Base-by-base conservation (phyloP, 2,113 vertebrate species). In the Nanger granti region DNA sequence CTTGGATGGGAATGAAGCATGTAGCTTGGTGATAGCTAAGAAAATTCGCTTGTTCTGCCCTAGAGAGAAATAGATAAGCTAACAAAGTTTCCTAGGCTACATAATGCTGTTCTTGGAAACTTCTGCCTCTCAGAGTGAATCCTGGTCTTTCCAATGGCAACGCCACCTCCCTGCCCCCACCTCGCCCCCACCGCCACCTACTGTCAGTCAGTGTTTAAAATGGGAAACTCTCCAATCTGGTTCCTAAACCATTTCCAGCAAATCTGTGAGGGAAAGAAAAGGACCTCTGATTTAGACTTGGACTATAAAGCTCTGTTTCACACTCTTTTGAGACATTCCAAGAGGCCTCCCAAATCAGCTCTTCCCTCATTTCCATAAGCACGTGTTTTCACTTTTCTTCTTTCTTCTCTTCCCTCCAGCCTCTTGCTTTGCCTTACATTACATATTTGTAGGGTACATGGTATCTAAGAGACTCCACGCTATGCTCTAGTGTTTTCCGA, bases 131-230 rank as follows among this genome's bases (percentile, higher is more conserved):
- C 69, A 28, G 44, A 87, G 55, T 18, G 80, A 95, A 54, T 17
- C 37, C 55, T 86, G 22, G 49, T 41, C 29, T 54, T 83, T 28
- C 28, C 28, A 22, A 44, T 1, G 1, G 5, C 69, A 37, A 37
- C 69, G 37, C 20, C 66, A 69, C 66, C 66, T 22, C 66, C 66
- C 8, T 49, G 6, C 31, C 34, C 2, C 22, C 11, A 7, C 24
- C 7, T 29, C 12, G 0, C 64, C 49, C 34, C 3, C 31, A 0
- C 22, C 7, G 5, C 52, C 20, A n/a, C 49, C 6, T 73, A 18
- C n/a, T 91, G 34, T 66, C 18, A 80, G 44, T 83, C 54, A 52
- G 44, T 87, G 60, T 89, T 92, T 80, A 87, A 87, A 96, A 64
- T 31, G 49, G 34, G 62, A 96, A 95, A 66, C 24, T 14, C 55